Evolutionary conservation across 2,113 vertebrate species (phyloP).

Genomic region (Tonatia bakeri): DNA sequence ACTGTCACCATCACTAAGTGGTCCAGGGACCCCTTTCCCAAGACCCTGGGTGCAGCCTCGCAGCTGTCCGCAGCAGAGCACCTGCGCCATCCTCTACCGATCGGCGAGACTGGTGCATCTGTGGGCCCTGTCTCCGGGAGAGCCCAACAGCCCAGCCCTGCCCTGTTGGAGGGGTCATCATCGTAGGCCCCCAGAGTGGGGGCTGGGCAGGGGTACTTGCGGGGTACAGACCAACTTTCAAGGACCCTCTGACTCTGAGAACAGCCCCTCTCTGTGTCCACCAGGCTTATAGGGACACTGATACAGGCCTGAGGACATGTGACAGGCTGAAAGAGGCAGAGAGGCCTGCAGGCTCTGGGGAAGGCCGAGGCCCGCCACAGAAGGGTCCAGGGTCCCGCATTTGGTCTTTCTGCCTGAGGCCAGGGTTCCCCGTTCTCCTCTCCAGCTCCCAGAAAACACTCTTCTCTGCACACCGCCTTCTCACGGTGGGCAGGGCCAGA

Average conservation of each 20-base stretch:
- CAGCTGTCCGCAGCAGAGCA: background rate
- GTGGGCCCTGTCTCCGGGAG: background rate
- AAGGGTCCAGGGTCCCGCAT: background rate
- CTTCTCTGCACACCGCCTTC: background rate
- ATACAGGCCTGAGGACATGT: background rate
- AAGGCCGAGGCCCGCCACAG: background rate
- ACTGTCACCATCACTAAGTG: background rate
- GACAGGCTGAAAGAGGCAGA: background rate
- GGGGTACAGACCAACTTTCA: background rate
- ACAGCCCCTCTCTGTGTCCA: background rate
- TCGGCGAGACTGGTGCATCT: fast-evolving
- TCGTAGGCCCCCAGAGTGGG: background rate
- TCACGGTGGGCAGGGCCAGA: background rate
- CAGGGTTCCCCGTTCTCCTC: background rate
- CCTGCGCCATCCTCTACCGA: background rate
- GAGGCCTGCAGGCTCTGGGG: too few relatives aligned
- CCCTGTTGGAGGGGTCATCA: background rate
- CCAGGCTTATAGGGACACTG: background rate
- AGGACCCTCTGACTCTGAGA: background rate
- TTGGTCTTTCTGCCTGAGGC: background rate
- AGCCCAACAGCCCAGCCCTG: background rate
- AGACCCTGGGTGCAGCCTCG: background rate
- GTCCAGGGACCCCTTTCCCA: background rate
- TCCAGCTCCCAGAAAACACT: background rate
- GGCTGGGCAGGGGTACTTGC: background rate